Percentiles rank a stretch among this genome's conserved stretches.
phyloP scores from a whole-genome alignment of 1,140 invertebrate genomes.

The Drosophila cardini region DNA sequence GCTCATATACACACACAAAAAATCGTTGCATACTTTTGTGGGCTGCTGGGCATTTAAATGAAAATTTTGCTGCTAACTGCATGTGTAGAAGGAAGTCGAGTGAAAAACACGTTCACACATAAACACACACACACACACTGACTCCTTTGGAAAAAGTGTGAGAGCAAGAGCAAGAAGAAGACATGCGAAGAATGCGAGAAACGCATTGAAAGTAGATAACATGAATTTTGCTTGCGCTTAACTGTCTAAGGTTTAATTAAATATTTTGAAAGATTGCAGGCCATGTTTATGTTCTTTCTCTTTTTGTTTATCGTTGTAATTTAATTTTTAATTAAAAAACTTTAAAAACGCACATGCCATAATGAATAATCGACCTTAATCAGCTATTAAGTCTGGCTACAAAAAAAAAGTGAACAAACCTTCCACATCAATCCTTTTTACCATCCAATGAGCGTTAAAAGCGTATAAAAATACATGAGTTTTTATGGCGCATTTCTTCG shows the following conservation, averaged over 20 bases:
- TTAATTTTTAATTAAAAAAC: constrained; percentile 35
- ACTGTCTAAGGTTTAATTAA: constrained; percentile 36
- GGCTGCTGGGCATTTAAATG: constrained; percentile 70
- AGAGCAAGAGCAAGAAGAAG: background rate
- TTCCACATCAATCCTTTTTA: background rate
- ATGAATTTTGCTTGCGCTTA: constrained; percentile 10
- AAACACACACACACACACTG: background rate
- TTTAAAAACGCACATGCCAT: constrained; percentile 18
- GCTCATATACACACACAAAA: constrained; percentile 40
- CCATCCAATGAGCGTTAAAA: constrained; percentile 7
- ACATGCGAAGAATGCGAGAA: constrained; percentile 21
- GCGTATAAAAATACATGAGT: constrained; percentile 64
- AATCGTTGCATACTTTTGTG: constrained; percentile 65
- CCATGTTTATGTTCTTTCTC: too few species aligned
- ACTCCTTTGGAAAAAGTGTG: background rate
- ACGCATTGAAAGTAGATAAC: constrained; percentile 14
- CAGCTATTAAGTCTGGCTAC: constrained; percentile 37
- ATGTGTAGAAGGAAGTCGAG: constrained; percentile 39
- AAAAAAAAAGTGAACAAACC: background rate
- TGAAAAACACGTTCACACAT: constrained; percentile 21
- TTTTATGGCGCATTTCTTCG: constrained; percentile 47
- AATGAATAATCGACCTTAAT: constrained; percentile 47
- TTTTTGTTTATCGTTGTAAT: background rate
- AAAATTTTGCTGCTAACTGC: constrained; percentile 64
- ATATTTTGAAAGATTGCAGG: constrained; percentile 32